Conservation (phyloP, 2,888 invertebrate species). For the Boloria selene region DNA sequence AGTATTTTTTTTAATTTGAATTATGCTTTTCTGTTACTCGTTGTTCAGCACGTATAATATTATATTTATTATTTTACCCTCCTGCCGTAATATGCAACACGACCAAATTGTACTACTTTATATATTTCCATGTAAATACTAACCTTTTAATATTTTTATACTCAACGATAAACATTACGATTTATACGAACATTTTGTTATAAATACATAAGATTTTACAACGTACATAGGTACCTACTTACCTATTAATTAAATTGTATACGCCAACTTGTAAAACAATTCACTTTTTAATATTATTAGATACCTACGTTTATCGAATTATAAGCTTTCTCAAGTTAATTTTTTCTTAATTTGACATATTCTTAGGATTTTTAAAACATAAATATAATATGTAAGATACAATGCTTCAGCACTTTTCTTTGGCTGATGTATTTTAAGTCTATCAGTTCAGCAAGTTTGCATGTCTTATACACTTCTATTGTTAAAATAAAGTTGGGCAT, state of each 20-base stretch:
- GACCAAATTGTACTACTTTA: slow-evolving; percentile 72
- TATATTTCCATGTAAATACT: slow-evolving; percentile 30
- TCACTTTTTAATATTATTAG: not conserved
- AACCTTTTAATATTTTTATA: slow-evolving; percentile 27
- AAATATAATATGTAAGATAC: slow-evolving; percentile 72
- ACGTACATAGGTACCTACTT: not conserved
- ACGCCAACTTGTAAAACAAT: slow-evolving; percentile 10
- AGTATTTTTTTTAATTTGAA: slow-evolving; percentile 31
- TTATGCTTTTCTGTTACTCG: slow-evolving; percentile 29
- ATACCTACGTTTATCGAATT: slow-evolving; percentile 14
- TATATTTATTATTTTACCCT: slow-evolving; percentile 41
- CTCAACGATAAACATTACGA: not conserved
- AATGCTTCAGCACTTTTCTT: slow-evolving; percentile 79
- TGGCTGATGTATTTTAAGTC: slow-evolving; percentile 52
- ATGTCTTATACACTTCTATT: slow-evolving; percentile 74
- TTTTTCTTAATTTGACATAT: slow-evolving; percentile 18
- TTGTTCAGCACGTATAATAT: slow-evolving; percentile 37
- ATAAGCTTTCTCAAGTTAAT: slow-evolving; percentile 21
- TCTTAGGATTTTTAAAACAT: slow-evolving; percentile 56
- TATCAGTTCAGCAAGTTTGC: slow-evolving; percentile 72
- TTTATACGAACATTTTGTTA: slow-evolving; percentile 6
- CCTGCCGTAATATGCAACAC: slow-evolving; percentile 64
- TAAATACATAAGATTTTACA: not conserved
- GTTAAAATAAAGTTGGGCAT: slow-evolving; percentile 56
- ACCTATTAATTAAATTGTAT: slow-evolving; percentile 5